Base-by-base conservation (phyloP, 2,113 vertebrate genomes). In the Panthera leo region DNA sequence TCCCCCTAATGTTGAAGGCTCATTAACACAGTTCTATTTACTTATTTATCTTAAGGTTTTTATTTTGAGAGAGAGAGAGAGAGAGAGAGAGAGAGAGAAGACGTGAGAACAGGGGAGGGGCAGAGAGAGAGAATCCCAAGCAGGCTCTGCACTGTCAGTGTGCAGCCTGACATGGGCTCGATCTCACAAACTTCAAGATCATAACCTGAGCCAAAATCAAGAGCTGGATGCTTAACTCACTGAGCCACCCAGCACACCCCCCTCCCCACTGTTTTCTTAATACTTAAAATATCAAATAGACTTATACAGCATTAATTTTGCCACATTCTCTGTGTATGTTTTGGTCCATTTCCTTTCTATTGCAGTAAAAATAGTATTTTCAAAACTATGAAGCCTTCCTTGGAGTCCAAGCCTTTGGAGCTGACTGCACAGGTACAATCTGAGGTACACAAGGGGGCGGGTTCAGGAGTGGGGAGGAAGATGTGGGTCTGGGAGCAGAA, bases 241-340 rank as follows among this genome's bases (percentile, higher is more conserved):
- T 31, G 27, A 65, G 63, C 63, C 63, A 65, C 63, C 63, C 27
- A 29, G 63, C 45, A 45, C 45, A 45, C n/a, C 27, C 25, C 9
- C 4, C 25, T n/a, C 68, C 29, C 9, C 51, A 45, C 21, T 39
- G 5, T 63, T 61, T 96, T 85, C 53, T 55, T 63, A 85, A 75
- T 19, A 73, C 18, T 45, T 9, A 79, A 79, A 90, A 94, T 93
- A 92, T 91, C 88, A 85, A 96, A 45, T 9, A 94, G 97, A 91
- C 89, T 93, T 89, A 89, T 1, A 96, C 23, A 97, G 87, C 67
- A 73, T 79, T 45, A 97, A 91, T 96, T 98, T 75, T 98, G 97
- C 53, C 70, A 15, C 27, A 39, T 39, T 96, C 85, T 95, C 95
- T 89, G 67, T 90, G 55, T 36, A 80, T 65, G 23, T 2, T 86